Evolutionary conservation across 1,140 invertebrate species (phyloP).

Genomic region (Papilio dardanus): DNA sequence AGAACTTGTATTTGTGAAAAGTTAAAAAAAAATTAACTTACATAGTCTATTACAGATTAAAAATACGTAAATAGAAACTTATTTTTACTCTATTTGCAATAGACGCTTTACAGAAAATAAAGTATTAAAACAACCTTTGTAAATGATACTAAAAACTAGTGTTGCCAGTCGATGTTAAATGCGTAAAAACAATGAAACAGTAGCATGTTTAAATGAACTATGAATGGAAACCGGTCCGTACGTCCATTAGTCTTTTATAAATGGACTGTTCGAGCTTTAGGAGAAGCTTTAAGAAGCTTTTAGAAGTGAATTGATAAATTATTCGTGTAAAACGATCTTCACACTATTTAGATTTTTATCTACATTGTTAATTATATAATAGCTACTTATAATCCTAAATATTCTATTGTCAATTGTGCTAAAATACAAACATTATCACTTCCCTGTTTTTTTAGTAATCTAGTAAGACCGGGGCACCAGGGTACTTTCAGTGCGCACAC

Average conservation of each 20-base stretch:
- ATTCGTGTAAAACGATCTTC: neutral
- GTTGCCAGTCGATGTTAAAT: neutral
- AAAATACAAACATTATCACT: too few relatives aligned
- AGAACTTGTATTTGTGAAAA: too few relatives aligned
- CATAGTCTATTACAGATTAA: slow-evolving; percentile 2
- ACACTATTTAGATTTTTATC: neutral
- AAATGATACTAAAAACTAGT: neutral
- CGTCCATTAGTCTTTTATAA: slow-evolving; percentile 28
- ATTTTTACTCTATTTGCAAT: too few relatives aligned
- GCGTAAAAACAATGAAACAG: neutral
- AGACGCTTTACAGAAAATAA: neutral
- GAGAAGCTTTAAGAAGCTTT: neutral
- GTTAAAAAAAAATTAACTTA: too few relatives aligned
- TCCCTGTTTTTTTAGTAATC: too few relatives aligned
- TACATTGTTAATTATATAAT: neutral
- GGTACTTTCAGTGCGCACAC: too few relatives aligned
- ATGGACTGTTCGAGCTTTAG: neutral
- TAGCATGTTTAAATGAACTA: slow-evolving; percentile 1
- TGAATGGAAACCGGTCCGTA: slow-evolving; percentile 14
- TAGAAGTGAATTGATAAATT: slow-evolving; percentile 21
- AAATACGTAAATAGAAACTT: too few relatives aligned
- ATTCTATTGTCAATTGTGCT: too few relatives aligned
- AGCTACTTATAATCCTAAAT: too few relatives aligned
- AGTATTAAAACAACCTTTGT: neutral
- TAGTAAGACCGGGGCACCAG: too few relatives aligned